These are phyloP conservation scores for Harpagifer antarcticus DNA, from an alignment of 2,797 vertebrate species.

Conservation along the genomic window DNA sequence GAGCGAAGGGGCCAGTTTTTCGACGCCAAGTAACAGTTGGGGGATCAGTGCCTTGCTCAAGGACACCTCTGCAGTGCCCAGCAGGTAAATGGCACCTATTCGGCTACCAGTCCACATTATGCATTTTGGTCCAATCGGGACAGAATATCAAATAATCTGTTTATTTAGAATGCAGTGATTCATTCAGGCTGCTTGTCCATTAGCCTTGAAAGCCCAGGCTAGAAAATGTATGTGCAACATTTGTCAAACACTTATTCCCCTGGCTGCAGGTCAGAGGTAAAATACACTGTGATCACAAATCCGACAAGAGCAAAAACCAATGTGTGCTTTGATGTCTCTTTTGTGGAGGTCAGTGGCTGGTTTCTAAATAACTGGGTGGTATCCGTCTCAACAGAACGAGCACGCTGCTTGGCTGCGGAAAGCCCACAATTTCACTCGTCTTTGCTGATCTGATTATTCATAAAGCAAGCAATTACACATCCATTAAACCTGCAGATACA, in stretches of 20 bases:
- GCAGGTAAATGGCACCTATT: no score
- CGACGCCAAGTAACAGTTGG: no score
- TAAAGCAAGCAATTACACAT: conserved; percentile 74
- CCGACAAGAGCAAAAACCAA: conserved; percentile 8
- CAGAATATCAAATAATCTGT: neutral
- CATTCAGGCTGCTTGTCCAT: neutral
- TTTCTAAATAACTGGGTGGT: conserved; percentile 64
- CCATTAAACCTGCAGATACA: conserved; percentile 73
- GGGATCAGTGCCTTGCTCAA: no score
- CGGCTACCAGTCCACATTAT: no score
- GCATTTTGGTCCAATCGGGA: neutral
- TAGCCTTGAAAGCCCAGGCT: neutral
- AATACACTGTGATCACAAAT: conserved; percentile 28
- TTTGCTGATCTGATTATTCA: conserved; percentile 72
- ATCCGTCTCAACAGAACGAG: conserved; percentile 63
- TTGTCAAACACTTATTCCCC: conserved; percentile 4
- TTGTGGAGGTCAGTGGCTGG: conserved; percentile 17
- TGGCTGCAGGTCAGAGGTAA: conserved; percentile 46
- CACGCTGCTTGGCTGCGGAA: conserved; percentile 60
- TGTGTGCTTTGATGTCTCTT: conserved; percentile 34
- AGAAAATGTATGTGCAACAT: conserved; percentile 10
- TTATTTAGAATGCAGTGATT: no score
- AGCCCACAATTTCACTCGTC: conserved; percentile 74
- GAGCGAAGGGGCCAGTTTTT: no score
- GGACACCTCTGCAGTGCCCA: no score